phyloP scores from a whole-genome alignment of 2,113 vertebrate genomes.

The Anhinga anhinga region DNA sequence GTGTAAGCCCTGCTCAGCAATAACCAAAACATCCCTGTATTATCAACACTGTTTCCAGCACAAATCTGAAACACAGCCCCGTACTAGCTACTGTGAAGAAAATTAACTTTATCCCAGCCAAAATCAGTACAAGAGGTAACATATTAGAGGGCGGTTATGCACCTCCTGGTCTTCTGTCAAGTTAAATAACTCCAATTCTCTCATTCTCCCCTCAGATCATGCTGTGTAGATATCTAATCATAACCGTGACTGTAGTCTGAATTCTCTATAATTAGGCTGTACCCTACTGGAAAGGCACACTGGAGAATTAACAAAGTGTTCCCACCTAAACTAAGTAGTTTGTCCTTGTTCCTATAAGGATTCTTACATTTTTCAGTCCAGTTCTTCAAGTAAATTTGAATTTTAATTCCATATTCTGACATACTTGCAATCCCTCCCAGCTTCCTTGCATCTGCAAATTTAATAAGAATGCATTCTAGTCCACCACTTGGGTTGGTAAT shows the following conservation, averaged over 20 bases:
- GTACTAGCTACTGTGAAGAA: not conserved
- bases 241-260: not conserved
- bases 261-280: not conserved
- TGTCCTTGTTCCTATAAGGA: not conserved
- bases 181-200: not conserved
- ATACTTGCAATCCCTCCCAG: not conserved
- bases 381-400: not conserved
- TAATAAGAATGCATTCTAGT: not conserved
- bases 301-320: not conserved
- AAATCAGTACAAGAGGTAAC: not conserved
- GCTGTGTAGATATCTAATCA: not conserved
- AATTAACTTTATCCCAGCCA: not conserved
- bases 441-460: not conserved
- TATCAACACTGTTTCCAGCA: not conserved
- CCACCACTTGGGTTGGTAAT: not conserved
- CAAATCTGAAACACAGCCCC: not conserved
- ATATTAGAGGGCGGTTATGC: not conserved
- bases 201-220: not conserved
- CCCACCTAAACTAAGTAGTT: not conserved
- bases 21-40: not conserved
- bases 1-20: not conserved
- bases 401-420: not conserved
- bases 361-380: not conserved
- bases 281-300: not conserved
- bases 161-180: not conserved